phyloP scores from a whole-genome alignment of 2,113 vertebrate species.

The Edolisoma coerulescens region DNA sequence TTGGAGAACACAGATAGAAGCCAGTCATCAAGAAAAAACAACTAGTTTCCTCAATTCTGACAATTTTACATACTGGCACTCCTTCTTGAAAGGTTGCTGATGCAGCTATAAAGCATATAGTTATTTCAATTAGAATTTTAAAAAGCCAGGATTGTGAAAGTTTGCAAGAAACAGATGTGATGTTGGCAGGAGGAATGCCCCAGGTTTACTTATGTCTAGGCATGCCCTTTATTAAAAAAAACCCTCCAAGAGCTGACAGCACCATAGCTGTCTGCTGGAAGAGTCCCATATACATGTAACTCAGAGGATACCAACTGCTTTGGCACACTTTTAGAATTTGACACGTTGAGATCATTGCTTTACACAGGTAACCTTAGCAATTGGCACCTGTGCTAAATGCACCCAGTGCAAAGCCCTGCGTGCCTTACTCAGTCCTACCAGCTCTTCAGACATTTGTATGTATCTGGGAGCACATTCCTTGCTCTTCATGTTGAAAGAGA shows the following conservation, averaged over 20 bases:
- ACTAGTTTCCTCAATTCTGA: slow-evolving; percentile 3
- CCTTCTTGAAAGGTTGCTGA: slow-evolving; percentile 6
- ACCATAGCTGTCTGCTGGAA: slow-evolving; percentile 39
- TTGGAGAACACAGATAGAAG: background rate
- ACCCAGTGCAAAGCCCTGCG: background rate
- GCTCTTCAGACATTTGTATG: slow-evolving; percentile 6
- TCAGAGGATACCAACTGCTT: background rate
- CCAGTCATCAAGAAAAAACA: background rate
- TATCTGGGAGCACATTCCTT: slow-evolving; percentile 56
- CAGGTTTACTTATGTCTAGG: slow-evolving; percentile 58
- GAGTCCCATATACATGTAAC: background rate
- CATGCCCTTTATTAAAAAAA: slow-evolving; percentile 53
- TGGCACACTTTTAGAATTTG: background rate
- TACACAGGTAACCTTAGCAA: slow-evolving; percentile 42
- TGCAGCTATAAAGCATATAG: background rate
- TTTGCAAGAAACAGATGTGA: slow-evolving; percentile 57
- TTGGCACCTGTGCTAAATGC: slow-evolving; percentile 30
- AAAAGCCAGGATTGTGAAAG: slow-evolving; percentile 58
- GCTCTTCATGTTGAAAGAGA: slow-evolving; percentile 48
- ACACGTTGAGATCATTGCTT: slow-evolving; percentile 35
- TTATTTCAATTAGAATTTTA: slow-evolving; percentile 58
- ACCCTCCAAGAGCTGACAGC: background rate
- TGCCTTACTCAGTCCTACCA: background rate
- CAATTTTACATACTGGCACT: background rate
- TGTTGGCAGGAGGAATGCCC: slow-evolving; percentile 55